Evolutionary conservation across 2,797 vertebrate species (phyloP), one percentile per base, ranked within the genome.

Genomic region (Pelochelys cantorii): DNA sequence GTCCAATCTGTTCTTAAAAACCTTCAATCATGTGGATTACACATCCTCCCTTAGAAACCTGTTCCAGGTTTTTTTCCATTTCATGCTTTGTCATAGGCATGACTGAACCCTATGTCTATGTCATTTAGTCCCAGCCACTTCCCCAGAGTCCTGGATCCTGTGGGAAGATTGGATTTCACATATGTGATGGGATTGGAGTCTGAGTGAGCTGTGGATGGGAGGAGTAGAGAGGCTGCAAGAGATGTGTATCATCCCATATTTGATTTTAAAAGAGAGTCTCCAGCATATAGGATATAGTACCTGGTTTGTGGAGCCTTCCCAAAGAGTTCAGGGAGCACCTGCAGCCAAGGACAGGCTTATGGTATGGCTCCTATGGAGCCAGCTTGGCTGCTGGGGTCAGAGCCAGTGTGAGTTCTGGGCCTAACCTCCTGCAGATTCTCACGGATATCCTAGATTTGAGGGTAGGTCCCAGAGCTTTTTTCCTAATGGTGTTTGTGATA

Each of bases 341-440:
- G n/a, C n/a, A 34, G 65, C n/a, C 18, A 71, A n/a, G 65, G 10
- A 37, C 22, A 18, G n/a, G n/a, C 9, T 71, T 34, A 75, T 75
- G 25, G 23, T 11, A 25, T 27, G 4, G 8, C 4, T 55, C 2
- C n/a, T 59, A 7, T 75, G 31, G 10, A 92, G 81, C 56, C 62
- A 65, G 78, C 88, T 37, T 34, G 75, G 22, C 18, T 68, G n/a
- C 17, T 71, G 0, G 0, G 18, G 31, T n/a, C 14, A 71, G n/a
- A 48, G 60, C 9, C 48, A 65, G 13, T 68, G 34, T 79, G 56
- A 77, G 83, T 62, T 74, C 13, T 54, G n/a, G 81, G 9, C 20
- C 9, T 0, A 0, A 1, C 1, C 53, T 82, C 20, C 53, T 87
- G 0, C 48, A 52, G 29, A 34, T 86, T 29, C 57, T 0, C 27